Percentiles rank a stretch among this genome's conserved stretches.
Evolutionary conservation across 2,797 vertebrate species (phyloP).

Genomic region (Pelodytes ibericus): DNA sequence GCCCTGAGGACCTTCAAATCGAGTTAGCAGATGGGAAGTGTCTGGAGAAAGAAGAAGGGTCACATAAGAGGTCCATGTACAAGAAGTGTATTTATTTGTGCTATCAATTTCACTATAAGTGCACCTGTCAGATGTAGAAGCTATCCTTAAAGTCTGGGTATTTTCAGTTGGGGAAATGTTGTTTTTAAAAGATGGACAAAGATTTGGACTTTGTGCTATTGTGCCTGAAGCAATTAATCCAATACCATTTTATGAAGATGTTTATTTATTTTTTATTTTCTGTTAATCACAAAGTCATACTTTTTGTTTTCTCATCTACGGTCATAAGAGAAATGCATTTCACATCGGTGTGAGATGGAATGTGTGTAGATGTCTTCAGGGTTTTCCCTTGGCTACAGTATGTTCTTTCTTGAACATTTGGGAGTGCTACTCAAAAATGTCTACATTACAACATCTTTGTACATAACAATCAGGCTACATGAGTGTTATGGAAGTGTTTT

Average conservation of each 20-base stretch:
- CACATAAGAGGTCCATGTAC: background rate
- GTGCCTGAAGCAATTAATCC: background rate
- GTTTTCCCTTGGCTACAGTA: no score
- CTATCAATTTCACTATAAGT: slow-evolving; percentile 2
- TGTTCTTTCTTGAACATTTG: no score
- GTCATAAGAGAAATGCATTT: no score
- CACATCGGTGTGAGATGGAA: no score
- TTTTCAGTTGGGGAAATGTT: background rate
- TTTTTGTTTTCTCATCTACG: no score
- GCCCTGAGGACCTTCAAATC: background rate
- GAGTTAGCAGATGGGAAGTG: background rate
- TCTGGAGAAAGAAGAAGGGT: background rate
- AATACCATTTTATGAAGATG: background rate
- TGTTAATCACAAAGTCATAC: background rate
- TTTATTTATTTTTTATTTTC: background rate
- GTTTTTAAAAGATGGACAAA: background rate
- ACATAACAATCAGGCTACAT: no score
- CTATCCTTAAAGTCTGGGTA: background rate
- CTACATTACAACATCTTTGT: no score
- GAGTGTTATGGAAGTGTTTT: no score
- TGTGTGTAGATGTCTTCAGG: no score
- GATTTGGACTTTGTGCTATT: background rate
- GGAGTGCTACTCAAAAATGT: no score
- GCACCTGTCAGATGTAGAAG: background rate
- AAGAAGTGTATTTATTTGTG: slow-evolving; percentile 1